phyloP scores from a whole-genome alignment of 2,888 invertebrate species.

The Carpatolechia fugitivella region DNA sequence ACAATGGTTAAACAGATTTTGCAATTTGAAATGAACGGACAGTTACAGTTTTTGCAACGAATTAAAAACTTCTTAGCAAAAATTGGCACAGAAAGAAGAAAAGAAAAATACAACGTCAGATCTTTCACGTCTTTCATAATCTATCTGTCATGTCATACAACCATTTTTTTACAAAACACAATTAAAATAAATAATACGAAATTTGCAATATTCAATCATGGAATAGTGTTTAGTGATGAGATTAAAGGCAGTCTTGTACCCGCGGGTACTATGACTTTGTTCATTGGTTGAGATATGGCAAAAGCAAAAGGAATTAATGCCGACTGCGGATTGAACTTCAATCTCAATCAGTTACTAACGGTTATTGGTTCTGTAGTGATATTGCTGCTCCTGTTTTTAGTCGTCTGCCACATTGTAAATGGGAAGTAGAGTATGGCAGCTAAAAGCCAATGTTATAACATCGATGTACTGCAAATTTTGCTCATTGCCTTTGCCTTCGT shows the following conservation, averaged over 20 bases:
- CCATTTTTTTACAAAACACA: neutral
- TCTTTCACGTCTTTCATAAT: neutral
- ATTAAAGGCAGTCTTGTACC: neutral
- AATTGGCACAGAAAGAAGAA: neutral
- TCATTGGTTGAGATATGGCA: constrained; percentile 13
- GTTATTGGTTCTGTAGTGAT: constrained; percentile 57
- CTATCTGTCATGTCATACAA: neutral
- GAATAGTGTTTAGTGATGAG: neutral
- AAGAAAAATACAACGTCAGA: neutral
- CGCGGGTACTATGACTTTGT: neutral
- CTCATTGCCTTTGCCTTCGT: constrained; percentile 57
- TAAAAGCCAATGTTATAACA: constrained; percentile 31
- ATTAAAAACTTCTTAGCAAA: neutral
- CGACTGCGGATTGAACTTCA: constrained; percentile 40
- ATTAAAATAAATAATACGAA: neutral
- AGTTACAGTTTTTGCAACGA: too few relatives aligned
- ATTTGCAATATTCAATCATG: neutral
- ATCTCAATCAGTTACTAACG: constrained; percentile 58
- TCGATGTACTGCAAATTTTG: constrained; percentile 50
- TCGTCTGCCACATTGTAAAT: constrained; percentile 59
- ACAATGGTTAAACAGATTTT: too few relatives aligned
- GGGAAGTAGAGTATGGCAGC: constrained; percentile 26
- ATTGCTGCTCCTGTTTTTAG: constrained; percentile 50
- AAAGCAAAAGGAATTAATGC: constrained; percentile 14
- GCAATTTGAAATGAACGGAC: too few relatives aligned